Base-by-base conservation (phyloP, 2,888 invertebrate genomes). In the Syritta pipiens region DNA sequence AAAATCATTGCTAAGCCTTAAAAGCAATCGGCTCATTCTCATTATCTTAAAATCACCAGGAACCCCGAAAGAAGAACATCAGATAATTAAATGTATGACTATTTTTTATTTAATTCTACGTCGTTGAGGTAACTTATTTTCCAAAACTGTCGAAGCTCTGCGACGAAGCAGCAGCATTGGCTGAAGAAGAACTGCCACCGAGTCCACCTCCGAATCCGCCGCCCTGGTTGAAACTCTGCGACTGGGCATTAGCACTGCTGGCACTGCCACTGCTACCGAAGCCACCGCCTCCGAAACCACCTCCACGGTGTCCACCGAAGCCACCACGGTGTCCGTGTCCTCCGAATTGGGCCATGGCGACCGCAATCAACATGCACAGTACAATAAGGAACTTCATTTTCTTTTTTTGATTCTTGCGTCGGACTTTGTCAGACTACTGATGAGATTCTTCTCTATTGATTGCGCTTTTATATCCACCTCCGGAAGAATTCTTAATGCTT, bases 341-440 rank as follows among this genome's bases (percentile, higher is more conserved):
- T 14, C 37, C 9, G 6, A 14, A 14, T 1, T 37, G 37, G 2
- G 9, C 37, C 14, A 17, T 9, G 3, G 19, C 3, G 7, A 17
- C 17, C 14, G 17, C 51, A 22, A 35, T 7, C 0, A 22, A 3
- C 51, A 51, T 35, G 12, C 9, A 12, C 7, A 51, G 22, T 12
- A 22, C 35, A 35, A 51, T 4, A 4, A 51, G 3, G 7, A 51
- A 35, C 12, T 51, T 51, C 51, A 51, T 51, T 35, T 48, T 48
- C 20, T 20, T 48, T 9, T 14, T 35, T 12, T 20, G 22, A 22
- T 35, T 22, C n/a, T 42, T 19, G n/a, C 10, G 20, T n/a, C 22
- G 42, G 10, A 42, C 20, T 20, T n/a, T 12, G 22, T 20, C 6
- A 4, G 14, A 42, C 42, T 42, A 20, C 42, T 42, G 42, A 37